A percentile compares a stretch with the other conserved stretches of the same genome.
phyloP scores from a whole-genome alignment of 2,888 invertebrate genomes.

The Girardia tigrina region DNA sequence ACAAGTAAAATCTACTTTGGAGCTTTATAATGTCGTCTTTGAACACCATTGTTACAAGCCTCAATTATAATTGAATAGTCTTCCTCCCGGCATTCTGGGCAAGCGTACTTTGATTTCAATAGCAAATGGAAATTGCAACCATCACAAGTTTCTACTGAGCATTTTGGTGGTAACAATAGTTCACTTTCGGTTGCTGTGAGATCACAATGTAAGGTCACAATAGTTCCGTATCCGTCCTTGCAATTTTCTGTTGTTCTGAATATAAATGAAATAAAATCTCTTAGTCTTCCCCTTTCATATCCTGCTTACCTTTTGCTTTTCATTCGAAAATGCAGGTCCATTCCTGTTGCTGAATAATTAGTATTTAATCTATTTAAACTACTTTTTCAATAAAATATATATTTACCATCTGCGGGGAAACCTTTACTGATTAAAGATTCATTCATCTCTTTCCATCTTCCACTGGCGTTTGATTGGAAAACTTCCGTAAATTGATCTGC shows the following conservation, averaged over 20 bases:
- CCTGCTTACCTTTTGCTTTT: background rate
- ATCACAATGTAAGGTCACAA: constrained; percentile 1
- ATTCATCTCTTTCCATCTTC: background rate
- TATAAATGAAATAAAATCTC: too few relatives aligned
- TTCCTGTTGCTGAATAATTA: background rate
- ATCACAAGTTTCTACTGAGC: background rate
- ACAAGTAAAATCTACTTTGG: too few relatives aligned
- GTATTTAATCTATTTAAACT: too few relatives aligned
- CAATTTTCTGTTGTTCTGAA: background rate
- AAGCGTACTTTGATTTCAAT: background rate
- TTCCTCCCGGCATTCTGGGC: background rate
- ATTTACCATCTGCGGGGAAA: background rate
- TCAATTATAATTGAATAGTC: background rate
- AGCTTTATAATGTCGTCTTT: background rate
- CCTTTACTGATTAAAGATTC: background rate
- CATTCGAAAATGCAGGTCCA: background rate
- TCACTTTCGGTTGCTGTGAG: background rate
- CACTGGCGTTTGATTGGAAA: background rate
- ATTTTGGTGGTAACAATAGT: background rate
- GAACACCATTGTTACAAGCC: background rate
- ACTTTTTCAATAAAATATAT: too few relatives aligned
- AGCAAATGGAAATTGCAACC: background rate
- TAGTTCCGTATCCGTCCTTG: background rate
- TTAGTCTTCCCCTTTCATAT: too few relatives aligned
- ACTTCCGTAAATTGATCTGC: background rate